A percentile compares a stretch with the other conserved stretches of the same genome.
These are phyloP conservation scores for Ornithorhynchus anatinus DNA, from an alignment of 2,113 vertebrate genomes.

Conservation along the genomic window DNA sequence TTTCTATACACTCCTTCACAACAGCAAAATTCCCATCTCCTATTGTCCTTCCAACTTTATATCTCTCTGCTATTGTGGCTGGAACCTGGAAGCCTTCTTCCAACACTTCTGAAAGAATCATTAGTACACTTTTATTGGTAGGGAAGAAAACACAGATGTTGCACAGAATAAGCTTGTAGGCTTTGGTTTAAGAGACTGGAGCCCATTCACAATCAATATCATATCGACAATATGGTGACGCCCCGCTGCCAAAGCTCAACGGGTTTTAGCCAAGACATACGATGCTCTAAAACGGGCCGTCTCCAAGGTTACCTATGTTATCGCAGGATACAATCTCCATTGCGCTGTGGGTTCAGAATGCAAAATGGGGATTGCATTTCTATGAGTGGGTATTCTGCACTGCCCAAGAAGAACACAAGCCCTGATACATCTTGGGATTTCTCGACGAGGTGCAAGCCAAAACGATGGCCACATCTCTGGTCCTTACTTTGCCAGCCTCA, in stretches of 20 bases:
- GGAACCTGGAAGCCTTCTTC: conserved; percentile 89
- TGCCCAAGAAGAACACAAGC: conserved; percentile 40
- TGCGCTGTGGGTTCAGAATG: conserved; percentile 32
- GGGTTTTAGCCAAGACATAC: conserved; percentile 60
- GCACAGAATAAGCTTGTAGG: conserved; percentile 57
- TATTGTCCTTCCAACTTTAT: conserved; percentile 94
- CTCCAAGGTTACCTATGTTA: conserved; percentile 29
- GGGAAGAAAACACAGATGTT: conserved; percentile 69
- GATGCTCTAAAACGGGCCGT: conserved; percentile 56
- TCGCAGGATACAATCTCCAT: conserved; percentile 12
- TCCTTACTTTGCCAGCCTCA: conserved; percentile 67
- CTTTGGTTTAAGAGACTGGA: conserved; percentile 48
- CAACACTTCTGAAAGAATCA: conserved; percentile 80
- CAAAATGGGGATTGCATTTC: conserved; percentile 55
- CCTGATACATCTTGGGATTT: conserved; percentile 32
- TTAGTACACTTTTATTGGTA: conserved; percentile 71
- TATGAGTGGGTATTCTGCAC: conserved; percentile 44
- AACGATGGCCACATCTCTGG: conserved; percentile 63
- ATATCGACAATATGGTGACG: conserved; percentile 56
- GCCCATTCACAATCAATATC: conserved; percentile 50
- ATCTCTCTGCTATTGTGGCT: conserved; percentile 89
- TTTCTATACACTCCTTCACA: conserved; percentile 96
- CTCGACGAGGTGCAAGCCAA: conserved; percentile 54
- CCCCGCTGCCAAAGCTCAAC: conserved; percentile 44
- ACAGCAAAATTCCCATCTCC: conserved; percentile 97